These are phyloP conservation scores for Megatriorchis doriae DNA, from an alignment of 2,113 vertebrate genomes.

Conservation along the genomic window DNA sequence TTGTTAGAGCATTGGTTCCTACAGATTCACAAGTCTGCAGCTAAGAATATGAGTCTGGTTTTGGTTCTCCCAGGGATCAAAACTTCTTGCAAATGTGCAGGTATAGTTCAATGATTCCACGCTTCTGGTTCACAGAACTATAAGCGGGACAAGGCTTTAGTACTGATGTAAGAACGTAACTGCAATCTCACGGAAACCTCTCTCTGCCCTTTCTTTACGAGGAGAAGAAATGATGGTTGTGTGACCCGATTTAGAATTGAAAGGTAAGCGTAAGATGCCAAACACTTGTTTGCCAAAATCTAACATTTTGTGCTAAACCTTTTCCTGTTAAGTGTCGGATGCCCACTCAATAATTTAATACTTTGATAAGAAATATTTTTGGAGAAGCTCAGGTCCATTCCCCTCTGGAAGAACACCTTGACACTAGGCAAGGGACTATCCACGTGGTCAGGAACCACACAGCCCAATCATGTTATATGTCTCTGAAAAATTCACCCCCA, in stretches of 20 bases:
- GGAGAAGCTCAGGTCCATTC: not conserved
- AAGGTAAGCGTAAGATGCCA: not conserved
- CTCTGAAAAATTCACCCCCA: not conserved
- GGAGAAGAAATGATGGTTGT: not conserved
- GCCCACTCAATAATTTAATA: not conserved
- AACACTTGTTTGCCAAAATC: not conserved
- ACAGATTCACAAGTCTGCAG: not conserved
- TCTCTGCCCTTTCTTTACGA: not conserved
- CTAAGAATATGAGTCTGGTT: not conserved
- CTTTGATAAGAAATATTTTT: not conserved
- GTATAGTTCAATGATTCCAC: not conserved
- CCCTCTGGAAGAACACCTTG: not conserved
- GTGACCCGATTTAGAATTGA: not conserved
- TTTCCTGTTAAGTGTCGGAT: not conserved
- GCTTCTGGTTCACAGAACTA: not conserved
- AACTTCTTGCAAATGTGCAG: not conserved
- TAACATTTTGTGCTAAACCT: not conserved
- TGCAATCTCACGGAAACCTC: not conserved
- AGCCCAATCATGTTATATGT: rapidly evolving
- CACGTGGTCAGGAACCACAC: rapidly evolving
- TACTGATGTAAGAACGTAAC: not conserved
- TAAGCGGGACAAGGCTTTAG: not conserved
- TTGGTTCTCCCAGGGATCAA: not conserved
- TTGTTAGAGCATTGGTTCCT: not conserved
- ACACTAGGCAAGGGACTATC: not conserved